Conservation (phyloP, 2,797 vertebrate genomes). For the Ptychobarbus kaznakovi region DNA sequence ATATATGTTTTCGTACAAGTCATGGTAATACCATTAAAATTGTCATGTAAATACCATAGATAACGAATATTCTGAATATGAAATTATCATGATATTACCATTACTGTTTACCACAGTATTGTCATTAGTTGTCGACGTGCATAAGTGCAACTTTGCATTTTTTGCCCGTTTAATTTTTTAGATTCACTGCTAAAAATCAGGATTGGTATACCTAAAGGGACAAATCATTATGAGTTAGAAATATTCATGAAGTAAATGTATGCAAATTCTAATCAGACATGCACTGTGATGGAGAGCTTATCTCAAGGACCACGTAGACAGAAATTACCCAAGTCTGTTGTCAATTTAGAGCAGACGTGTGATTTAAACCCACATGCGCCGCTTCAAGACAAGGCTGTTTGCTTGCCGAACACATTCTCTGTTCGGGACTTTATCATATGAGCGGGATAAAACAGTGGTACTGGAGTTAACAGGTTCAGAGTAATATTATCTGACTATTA, state of each 20-base stretch:
- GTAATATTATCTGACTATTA: conserved; percentile 4
- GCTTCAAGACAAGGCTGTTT: conserved; percentile 40
- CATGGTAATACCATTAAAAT: not conserved
- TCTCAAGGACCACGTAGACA: conserved; percentile 39
- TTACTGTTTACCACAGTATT: not conserved
- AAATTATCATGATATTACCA: not conserved
- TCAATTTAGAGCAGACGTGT: conserved; percentile 19
- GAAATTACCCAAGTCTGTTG: conserved; percentile 20
- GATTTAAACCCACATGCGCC: conserved; percentile 14
- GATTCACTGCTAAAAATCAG: not conserved
- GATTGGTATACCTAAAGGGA: conserved; percentile 18
- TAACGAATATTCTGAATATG: not conserved
- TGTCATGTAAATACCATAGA: not conserved
- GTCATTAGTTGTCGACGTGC: not conserved
- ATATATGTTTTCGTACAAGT: not conserved
- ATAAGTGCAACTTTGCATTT: not conserved
- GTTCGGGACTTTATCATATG: conserved; percentile 16
- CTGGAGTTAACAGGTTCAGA: conserved; percentile 33
- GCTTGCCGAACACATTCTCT: conserved; percentile 37
- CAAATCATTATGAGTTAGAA: conserved; percentile 20
- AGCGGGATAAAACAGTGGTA: conserved; percentile 1
- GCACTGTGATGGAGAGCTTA: conserved; percentile 33
- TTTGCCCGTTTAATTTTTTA: not conserved
- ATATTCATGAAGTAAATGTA: conserved; percentile 45
- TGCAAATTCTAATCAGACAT: conserved; percentile 40